These are phyloP conservation scores for Cepaea hortensis DNA, from an alignment of 2,888 invertebrate genomes.

Conservation along the genomic window DNA sequence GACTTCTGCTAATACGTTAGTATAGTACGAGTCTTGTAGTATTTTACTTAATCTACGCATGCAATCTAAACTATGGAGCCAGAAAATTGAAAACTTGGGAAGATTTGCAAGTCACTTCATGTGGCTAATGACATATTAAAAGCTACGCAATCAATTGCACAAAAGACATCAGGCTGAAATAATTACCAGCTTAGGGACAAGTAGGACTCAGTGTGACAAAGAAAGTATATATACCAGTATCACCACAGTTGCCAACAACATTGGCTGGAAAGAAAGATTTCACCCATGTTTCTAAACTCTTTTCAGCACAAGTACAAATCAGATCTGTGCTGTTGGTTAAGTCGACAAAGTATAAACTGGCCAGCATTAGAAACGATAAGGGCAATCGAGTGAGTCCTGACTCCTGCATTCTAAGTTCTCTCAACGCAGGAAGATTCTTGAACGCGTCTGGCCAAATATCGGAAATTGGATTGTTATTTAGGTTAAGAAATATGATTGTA, in stretches of 20 bases:
- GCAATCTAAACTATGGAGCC: no score
- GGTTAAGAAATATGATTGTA: not conserved
- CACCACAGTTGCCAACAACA: not conserved
- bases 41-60: no score
- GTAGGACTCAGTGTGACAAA: not conserved
- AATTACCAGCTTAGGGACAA: no score
- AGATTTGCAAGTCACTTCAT: no score
- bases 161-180: no score
- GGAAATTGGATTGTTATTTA: not conserved
- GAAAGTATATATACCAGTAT: not conserved
- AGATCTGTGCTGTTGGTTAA: not conserved
- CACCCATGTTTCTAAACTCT: not conserved
- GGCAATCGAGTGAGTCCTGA: not conserved
- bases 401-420: not conserved
- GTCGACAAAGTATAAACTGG: not conserved
- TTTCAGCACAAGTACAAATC: slow-evolving; percentile 5
- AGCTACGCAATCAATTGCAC: no score
- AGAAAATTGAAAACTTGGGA: no score
- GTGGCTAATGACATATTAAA: no score
- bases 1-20: no score
- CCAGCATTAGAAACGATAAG: not conserved
- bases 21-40: no score
- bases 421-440: not conserved
- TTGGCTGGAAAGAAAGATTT: not conserved
- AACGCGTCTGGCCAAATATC: not conserved